Percentiles rank a stretch among this genome's conserved stretches.
These are phyloP conservation scores for Otus scops DNA, from an alignment of 2,797 vertebrate genomes.

Conservation along the genomic window DNA sequence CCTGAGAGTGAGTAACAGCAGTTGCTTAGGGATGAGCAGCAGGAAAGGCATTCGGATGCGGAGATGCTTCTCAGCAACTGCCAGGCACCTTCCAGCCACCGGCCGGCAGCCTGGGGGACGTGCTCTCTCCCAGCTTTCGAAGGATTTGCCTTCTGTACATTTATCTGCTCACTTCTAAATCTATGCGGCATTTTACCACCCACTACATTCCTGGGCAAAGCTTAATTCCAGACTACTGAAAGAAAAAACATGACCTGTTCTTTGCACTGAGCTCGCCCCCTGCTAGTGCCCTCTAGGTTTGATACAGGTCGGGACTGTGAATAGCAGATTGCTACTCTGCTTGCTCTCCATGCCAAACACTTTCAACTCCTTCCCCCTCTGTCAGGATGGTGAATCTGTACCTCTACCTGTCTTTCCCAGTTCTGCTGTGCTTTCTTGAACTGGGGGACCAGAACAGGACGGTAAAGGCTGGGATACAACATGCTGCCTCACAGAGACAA, in stretches of 20 bases:
- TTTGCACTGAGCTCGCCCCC: accelerated
- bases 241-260: background rate
- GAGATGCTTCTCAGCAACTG: background rate
- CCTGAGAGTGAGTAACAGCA: background rate
- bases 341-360: background rate
- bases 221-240: background rate
- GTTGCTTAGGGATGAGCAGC: background rate
- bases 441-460: background rate
- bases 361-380: background rate
- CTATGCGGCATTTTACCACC: background rate
- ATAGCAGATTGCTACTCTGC: background rate
- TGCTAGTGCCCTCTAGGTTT: background rate
- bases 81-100: background rate
- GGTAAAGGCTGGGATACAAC: background rate
- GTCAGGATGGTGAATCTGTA: background rate
- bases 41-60: background rate
- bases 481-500: background rate
- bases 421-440: background rate
- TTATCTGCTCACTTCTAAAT: background rate
- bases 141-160: background rate
- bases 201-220: background rate
- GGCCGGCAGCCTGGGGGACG: accelerated
- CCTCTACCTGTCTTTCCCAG: background rate
- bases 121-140: background rate
- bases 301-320: background rate